Percentiles rank a stretch among this genome's conserved stretches.
Conservation (phyloP, 2,113 vertebrate genomes). For the Tetrao urogallus region DNA sequence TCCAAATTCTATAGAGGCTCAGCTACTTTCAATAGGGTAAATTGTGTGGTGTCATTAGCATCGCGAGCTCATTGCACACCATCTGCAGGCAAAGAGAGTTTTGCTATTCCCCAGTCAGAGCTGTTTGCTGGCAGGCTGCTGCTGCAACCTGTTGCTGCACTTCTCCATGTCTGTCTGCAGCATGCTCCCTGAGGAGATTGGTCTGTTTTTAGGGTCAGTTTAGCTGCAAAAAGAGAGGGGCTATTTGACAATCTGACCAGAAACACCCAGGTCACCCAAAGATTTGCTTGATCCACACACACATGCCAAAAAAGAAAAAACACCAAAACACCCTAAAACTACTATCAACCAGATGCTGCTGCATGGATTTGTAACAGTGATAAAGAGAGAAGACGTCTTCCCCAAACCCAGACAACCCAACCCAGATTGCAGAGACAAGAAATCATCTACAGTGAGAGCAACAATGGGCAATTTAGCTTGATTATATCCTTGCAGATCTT, state of each 20-base stretch:
- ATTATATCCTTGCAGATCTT: slow-evolving; percentile 49
- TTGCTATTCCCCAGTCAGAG: not conserved
- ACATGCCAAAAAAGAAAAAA: not conserved
- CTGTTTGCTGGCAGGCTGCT: slow-evolving; percentile 5
- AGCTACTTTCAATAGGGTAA: slow-evolving; percentile 39
- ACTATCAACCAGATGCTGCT: not conserved
- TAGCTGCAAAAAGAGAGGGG: not conserved
- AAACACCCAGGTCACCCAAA: not conserved
- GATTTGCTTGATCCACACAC: not conserved
- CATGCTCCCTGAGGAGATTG: not conserved
- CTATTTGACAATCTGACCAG: not conserved
- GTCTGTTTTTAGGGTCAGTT: not conserved
- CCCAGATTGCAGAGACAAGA: not conserved
- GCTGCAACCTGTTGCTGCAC: slow-evolving; percentile 17
- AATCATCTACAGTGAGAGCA: slow-evolving; percentile 34
- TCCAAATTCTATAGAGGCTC: slow-evolving; percentile 14
- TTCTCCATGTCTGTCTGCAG: not conserved
- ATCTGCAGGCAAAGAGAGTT: slow-evolving; percentile 6
- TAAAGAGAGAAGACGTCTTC: slow-evolving; percentile 5
- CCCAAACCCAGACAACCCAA: slow-evolving; percentile 7
- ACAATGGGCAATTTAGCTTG: slow-evolving; percentile 59
- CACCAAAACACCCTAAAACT: not conserved
- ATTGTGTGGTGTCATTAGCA: not conserved
- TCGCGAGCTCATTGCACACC: slow-evolving; percentile 10
- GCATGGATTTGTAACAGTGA: slow-evolving; percentile 2